Evolutionary conservation across 2,113 vertebrate species (phyloP).

Genomic region (Paedocypris sp.): DNA sequence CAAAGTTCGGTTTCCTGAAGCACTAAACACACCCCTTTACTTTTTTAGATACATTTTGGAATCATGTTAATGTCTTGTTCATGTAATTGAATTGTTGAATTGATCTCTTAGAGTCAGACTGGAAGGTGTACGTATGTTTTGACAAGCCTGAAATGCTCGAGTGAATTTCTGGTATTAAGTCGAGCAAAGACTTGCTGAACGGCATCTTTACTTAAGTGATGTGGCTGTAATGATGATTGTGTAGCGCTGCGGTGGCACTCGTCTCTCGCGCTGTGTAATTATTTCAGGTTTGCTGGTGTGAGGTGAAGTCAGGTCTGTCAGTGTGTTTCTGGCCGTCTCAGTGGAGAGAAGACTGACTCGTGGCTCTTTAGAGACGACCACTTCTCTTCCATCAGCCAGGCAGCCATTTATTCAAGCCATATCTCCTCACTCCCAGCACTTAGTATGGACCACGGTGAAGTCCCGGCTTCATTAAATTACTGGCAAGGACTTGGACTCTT

Average conservation of each 20-base stretch:
- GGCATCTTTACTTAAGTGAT: not conserved
- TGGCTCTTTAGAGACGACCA: slow-evolving; percentile 4
- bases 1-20: no score
- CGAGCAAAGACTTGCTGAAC: not conserved
- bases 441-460: slow-evolving; percentile 23
- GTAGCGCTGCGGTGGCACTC: not conserved
- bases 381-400: slow-evolving; percentile 5
- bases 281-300: not conserved
- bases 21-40: no score
- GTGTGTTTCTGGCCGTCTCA: not conserved
- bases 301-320: slow-evolving; percentile 8
- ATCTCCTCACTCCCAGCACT: slow-evolving; percentile 22
- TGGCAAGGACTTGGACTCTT: slow-evolving; percentile 22
- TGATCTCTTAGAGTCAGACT: no score
- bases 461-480: slow-evolving; percentile 32
- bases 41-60: no score
- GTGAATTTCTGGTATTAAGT: not conserved
- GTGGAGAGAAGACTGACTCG: slow-evolving; percentile 1
- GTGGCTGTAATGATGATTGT: slow-evolving; percentile 1
- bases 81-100: no score
- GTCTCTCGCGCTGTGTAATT: slow-evolving; percentile 3
- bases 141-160: no score
- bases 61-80: no score
- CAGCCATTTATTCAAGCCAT: slow-evolving; percentile 19
- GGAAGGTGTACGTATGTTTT: no score